phyloP scores from a whole-genome alignment of 2,797 vertebrate genomes.

The Pogonophryne albipinna region DNA sequence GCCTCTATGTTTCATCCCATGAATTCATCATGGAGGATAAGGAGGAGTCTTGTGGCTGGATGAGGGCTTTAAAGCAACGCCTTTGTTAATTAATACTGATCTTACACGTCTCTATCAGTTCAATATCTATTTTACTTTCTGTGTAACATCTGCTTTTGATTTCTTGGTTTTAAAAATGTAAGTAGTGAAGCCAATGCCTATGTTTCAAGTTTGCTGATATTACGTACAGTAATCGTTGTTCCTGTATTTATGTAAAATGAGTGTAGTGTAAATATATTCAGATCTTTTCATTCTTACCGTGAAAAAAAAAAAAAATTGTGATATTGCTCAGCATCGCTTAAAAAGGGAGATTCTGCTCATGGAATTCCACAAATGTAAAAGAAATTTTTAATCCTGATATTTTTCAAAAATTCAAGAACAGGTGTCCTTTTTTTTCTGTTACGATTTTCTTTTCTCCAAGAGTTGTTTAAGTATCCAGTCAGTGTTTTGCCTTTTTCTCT shows the following conservation, averaged over 20 bases:
- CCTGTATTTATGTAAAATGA: constrained; percentile 99
- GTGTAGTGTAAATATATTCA: constrained; percentile 99
- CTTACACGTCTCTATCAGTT: constrained; percentile 73
- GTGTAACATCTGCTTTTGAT: constrained; percentile 82
- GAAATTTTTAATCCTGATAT: constrained; percentile 89
- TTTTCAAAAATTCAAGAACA: constrained; percentile 93
- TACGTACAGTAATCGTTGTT: constrained; percentile 96
- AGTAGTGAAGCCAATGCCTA: constrained; percentile 95
- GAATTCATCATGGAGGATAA: constrained; percentile 50
- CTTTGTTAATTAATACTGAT: constrained; percentile 78
- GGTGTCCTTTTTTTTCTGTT: constrained; percentile 84
- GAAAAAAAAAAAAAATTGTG: constrained; percentile 86
- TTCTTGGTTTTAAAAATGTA: constrained; percentile 87
- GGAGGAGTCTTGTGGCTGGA: constrained; percentile 65
- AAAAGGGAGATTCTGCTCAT: constrained; percentile 93
- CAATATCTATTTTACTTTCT: constrained; percentile 81
- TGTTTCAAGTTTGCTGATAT: constrained; percentile 98
- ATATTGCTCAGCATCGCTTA: constrained; percentile 92
- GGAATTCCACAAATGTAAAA: constrained; percentile 89
- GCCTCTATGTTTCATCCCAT: constrained; percentile 61
- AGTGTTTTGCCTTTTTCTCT: constrained; percentile 93
- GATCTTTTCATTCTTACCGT: constrained; percentile 96
- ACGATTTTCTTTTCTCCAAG: constrained; percentile 81
- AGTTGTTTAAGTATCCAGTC: constrained; percentile 98
- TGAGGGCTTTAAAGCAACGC: constrained; percentile 68